Percentiles rank a stretch among this genome's conserved stretches.
Evolutionary conservation across 2,888 invertebrate genomes (phyloP).

Genomic region (Urechis unicinctus): DNA sequence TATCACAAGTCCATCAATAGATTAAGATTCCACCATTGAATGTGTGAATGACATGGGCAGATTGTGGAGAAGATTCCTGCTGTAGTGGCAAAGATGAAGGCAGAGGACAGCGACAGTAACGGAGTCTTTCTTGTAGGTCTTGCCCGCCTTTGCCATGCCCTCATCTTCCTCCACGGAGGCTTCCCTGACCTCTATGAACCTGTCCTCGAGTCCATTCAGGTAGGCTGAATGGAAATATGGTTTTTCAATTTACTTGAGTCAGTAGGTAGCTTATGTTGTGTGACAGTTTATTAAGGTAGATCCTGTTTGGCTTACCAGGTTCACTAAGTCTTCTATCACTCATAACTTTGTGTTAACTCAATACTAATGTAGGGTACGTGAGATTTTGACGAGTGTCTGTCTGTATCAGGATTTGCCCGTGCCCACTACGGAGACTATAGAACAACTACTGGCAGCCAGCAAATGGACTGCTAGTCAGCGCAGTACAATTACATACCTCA

Average conservation of each 20-base stretch:
- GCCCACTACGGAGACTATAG: conserved; percentile 31
- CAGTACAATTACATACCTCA: conserved; percentile 10
- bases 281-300: neutral
- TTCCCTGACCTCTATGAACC: conserved; percentile 48
- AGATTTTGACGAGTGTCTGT: no score
- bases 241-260: no score
- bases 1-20: no score
- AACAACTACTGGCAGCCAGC: conserved; percentile 25
- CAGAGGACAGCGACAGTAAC: neutral
- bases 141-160: neutral
- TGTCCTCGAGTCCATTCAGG: conserved; percentile 39
- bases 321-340: neutral
- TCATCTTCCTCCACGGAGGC: conserved; percentile 44
- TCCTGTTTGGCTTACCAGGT: neutral
- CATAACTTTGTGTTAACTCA: neutral
- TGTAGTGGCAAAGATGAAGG: neutral
- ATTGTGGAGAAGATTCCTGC: conserved; percentile 7
- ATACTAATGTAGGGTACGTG: no score
- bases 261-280: no score
- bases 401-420: conserved; percentile 34
- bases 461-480: conserved; percentile 25
- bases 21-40: no score
- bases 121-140: neutral
- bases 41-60: no score
- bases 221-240: no score